These are phyloP conservation scores for Polyommatus icarus DNA, from an alignment of 2,888 invertebrate genomes.

Conservation along the genomic window DNA sequence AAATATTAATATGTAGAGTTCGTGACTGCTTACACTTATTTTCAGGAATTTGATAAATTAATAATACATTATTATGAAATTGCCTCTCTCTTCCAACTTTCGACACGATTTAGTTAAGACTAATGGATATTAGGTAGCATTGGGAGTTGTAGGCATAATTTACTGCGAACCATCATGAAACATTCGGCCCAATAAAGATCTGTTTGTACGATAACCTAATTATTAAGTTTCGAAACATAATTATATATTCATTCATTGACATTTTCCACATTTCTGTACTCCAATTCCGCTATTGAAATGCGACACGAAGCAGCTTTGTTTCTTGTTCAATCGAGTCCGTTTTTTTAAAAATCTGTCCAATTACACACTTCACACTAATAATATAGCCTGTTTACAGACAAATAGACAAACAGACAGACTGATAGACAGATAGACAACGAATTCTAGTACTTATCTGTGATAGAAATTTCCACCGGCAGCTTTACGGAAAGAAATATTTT, in stretches of 20 bases:
- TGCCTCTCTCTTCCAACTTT: not conserved
- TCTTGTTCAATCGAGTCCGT: no score
- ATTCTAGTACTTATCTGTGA: no score
- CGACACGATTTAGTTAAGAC: conserved; percentile 5
- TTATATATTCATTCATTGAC: not conserved
- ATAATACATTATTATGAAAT: not conserved
- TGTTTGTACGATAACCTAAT: not conserved
- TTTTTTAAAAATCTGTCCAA: no score
- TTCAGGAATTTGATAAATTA: not conserved
- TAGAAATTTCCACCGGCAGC: no score
- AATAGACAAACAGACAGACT: no score
- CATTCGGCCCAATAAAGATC: not conserved
- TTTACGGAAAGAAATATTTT: no score
- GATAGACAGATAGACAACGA: no score
- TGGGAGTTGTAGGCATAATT: not conserved
- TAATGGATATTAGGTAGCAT: not conserved
- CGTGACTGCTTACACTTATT: not conserved
- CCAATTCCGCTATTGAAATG: not conserved
- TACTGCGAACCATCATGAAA: not conserved
- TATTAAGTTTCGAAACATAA: not conserved
- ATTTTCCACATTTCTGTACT: not conserved
- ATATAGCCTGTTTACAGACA: no score
- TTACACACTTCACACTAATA: no score
- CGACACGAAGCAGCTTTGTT: not conserved
- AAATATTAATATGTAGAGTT: not conserved